Evolutionary conservation across 2,888 invertebrate genomes (phyloP), one percentile per base, ranked within the genome.

Genomic region (Cephus runcator): DNA sequence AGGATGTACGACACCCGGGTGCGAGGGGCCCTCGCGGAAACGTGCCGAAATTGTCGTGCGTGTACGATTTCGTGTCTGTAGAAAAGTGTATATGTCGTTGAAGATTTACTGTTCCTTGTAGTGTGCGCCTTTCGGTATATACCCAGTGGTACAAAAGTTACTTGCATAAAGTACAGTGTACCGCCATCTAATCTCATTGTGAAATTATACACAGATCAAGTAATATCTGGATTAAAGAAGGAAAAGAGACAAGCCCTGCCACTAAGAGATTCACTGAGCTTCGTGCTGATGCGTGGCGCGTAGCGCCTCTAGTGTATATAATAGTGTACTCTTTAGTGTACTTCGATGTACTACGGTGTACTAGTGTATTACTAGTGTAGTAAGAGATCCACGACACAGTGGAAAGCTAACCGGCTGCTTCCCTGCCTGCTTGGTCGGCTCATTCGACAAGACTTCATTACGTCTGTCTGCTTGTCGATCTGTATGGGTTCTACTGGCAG

Each of bases 371-470:
- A 80, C 56, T 77, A 86, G 85, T 81, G 83, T 79, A 83, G 84
- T 81, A 23, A 71, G 31, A 33, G 71, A 34, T 3, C 12, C 34
- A 34, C 34, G 71, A 15, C 34, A 71, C 71, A 71, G 71, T 71
- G 84, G 82, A 83, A 83, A 81, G 84, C 79, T 82, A 85, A 85
- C 81, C 83, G 83, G 83, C 85, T 81, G 83, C 78, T 79, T 76
- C 78, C 68, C 79, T 73, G 75, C 79, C 75, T 40, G 33, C 33
- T 31, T 34, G 33, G 31, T 34, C 23, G 56, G 15, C 56, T 56
- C 56, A 23, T 56, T 56, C 56, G 56, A 56, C 33, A 33, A 76
- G 73, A 78, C 76, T 80, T 81, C 9, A 9, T 56, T 56, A 56
- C 56, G 56, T 23, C 23, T 23, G 56, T 56, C 36, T 36, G 56